Base-by-base conservation (phyloP, 1,140 invertebrate species). In the Orchestia grillus region DNA sequence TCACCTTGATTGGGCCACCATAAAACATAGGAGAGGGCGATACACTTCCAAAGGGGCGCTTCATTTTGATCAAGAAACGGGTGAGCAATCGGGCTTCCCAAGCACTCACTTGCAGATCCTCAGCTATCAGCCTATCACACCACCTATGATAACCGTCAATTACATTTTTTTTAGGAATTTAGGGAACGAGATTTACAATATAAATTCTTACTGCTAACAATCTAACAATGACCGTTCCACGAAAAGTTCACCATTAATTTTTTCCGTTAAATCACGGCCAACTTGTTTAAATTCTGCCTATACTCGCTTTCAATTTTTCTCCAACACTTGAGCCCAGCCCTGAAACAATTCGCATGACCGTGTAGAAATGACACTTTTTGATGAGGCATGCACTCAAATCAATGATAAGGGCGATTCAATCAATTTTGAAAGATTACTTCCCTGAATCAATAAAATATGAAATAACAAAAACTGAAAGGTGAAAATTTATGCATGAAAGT, bases 21-120 rank as follows among this genome's bases (percentile, higher is more conserved):
- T 42, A 90, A 90, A 90, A 90, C 42, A 42, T 42, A 90, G 88
- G 43, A 90, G 88, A 42, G n/a, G 88, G 43, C 88, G 88, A 41
- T 6, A 6, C 88, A 90, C 88, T 42, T 90, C 88, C 88, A 44
- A 90, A 90, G n/a, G 88, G 88, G 28, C 88, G 88, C 88, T 90
- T 90, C 88, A 90, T 90, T 41, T 90, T 90, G n/a, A 28, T 41
- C 88, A 90, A 90, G 3, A 90, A 90, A 44, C 28, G 36, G 41
- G 8, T 8, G 4, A 6, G 87, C 41, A 87, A 87, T 41, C 87
- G 41, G 43, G 41, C 88, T 90, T 90, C 41, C n/a, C 88, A 90
- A 90, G 36, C 23, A 90, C 88, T 44, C 41, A 16, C 88, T 90
- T 42, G 88, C 36, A 90, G 88, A 90, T 41, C 43, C 88, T 23